Conservation (phyloP, 2,113 vertebrate species). For the Lynx canadensis region DNA sequence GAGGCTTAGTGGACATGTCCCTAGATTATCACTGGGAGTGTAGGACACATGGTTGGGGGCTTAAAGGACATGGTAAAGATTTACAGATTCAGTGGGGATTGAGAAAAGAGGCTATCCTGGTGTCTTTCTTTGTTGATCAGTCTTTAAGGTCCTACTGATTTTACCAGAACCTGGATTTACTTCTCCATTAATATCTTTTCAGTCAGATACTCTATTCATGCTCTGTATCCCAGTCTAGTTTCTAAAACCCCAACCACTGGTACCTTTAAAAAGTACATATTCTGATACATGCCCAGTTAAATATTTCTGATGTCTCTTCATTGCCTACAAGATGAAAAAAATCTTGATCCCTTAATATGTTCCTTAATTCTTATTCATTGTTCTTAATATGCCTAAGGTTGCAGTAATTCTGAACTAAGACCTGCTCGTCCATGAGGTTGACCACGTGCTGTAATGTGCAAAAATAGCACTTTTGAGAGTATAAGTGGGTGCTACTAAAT, state of each 20-base stretch:
- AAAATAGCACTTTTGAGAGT: neutral
- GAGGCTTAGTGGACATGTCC: neutral
- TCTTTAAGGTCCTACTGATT: neutral
- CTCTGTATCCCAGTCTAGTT: neutral
- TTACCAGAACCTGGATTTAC: neutral
- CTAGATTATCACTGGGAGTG: no score
- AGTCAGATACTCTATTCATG: neutral
- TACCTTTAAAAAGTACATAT: neutral
- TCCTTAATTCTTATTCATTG: neutral
- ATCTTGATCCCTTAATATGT: neutral
- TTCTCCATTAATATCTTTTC: neutral
- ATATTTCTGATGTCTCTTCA: neutral
- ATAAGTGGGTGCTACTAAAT: neutral
- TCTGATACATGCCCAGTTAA: neutral
- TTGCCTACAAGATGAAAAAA: neutral
- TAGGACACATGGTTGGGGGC: neutral
- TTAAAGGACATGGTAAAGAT: neutral
- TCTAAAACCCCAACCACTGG: neutral
- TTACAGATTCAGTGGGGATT: neutral
- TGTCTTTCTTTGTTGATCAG: neutral
- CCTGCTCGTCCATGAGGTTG: neutral
- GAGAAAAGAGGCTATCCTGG: neutral
- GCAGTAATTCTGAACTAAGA: neutral
- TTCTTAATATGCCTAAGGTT: neutral
- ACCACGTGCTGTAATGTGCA: neutral